These are phyloP conservation scores for Charina bottae DNA, from an alignment of 2,113 vertebrate species.

Conservation along the genomic window DNA sequence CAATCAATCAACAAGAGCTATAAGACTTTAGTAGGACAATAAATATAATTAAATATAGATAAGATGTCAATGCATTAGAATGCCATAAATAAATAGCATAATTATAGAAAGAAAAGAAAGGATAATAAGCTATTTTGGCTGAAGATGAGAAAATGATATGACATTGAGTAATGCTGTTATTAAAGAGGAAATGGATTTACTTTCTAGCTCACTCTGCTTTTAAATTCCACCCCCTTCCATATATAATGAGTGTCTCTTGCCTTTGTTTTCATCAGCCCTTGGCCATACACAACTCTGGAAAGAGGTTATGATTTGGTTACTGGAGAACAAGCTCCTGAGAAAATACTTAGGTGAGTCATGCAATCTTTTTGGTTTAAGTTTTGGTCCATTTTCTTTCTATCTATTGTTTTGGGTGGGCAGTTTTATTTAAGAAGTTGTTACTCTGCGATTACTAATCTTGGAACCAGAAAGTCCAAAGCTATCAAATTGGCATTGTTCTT, in stretches of 20 bases:
- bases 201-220: not conserved
- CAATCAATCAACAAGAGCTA: not conserved
- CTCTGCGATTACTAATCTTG: not conserved
- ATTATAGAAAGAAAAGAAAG: not conserved
- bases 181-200: not conserved
- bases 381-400: not conserved
- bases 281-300: constrained; percentile 96
- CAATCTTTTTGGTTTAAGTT: not conserved
- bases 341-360: constrained; percentile 91
- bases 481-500: not conserved
- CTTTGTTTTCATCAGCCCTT: constrained; percentile 79
- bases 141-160: not conserved
- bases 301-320: constrained; percentile 96
- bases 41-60: constrained; percentile 3
- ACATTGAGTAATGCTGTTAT: not conserved
- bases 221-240: not conserved
- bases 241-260: not conserved
- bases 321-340: constrained; percentile 94
- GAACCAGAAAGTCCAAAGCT: not conserved
- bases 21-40: not conserved
- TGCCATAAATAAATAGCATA: not conserved
- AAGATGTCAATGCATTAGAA: not conserved
- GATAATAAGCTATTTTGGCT: not conserved
- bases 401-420: not conserved
- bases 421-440: not conserved